Conservation (phyloP, 1,140 invertebrate species). For the Bursaphelenchus mucronatus region DNA sequence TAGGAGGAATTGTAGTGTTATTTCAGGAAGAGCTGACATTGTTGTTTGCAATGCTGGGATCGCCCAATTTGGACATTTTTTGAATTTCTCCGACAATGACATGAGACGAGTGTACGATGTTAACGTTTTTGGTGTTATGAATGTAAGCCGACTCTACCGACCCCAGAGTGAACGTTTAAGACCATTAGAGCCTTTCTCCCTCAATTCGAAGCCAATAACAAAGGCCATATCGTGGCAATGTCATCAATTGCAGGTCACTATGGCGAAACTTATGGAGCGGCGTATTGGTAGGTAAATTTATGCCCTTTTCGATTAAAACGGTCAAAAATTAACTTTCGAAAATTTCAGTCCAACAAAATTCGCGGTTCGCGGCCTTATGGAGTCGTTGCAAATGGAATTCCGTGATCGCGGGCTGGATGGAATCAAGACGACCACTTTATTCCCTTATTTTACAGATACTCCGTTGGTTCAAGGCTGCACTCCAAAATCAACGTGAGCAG, state of each 20-base stretch:
- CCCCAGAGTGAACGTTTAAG: conserved; percentile 19
- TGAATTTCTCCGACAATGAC: conserved; percentile 42
- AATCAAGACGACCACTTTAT: conserved; percentile 55
- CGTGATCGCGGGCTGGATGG: conserved; percentile 49
- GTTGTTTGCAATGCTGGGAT: conserved; percentile 57
- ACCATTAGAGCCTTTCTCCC: conserved; percentile 57
- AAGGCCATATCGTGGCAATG: conserved; percentile 57
- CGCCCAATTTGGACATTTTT: conserved; percentile 44
- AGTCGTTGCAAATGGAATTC: conserved; percentile 58
- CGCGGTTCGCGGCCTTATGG: conserved; percentile 60
- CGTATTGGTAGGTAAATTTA: conserved; percentile 41
- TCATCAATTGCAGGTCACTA: conserved; percentile 57
- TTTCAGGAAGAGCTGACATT: conserved; percentile 48
- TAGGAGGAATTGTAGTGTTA: background rate
- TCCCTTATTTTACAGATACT: conserved; percentile 57
- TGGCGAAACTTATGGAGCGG: conserved; percentile 58
- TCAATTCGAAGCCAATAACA: conserved; percentile 47
- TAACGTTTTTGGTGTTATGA: conserved; percentile 54
- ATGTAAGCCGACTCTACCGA: conserved; percentile 31
- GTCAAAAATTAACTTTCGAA: too few relatives aligned
- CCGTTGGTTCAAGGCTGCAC: conserved; percentile 57
- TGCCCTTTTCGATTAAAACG: background rate
- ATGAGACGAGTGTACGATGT: conserved; percentile 45
- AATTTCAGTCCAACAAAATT: conserved; percentile 54
- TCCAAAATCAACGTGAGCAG: conserved; percentile 56